These are phyloP conservation scores for Drosophila biarmipes DNA, from an alignment of 1,140 invertebrate species.

Conservation along the genomic window DNA sequence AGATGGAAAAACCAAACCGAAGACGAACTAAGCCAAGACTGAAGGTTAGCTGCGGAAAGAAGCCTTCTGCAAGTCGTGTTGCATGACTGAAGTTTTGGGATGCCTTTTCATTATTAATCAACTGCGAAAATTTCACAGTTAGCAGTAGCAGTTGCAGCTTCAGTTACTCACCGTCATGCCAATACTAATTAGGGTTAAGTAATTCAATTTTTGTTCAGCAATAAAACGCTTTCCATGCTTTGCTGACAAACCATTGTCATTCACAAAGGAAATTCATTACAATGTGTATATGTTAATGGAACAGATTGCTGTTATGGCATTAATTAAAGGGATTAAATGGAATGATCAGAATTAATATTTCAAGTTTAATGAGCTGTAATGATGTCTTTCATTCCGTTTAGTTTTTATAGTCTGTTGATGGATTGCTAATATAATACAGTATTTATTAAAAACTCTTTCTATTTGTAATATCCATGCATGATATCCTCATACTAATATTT, in stretches of 20 bases:
- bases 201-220: slow-evolving; percentile 37
- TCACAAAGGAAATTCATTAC: background rate
- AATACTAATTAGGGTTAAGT: slow-evolving; percentile 77
- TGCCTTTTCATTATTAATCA: slow-evolving; percentile 52
- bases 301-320: background rate
- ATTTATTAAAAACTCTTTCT: no score
- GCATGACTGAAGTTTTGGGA: slow-evolving; percentile 45
- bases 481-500: background rate
- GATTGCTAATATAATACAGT: background rate
- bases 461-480: no score
- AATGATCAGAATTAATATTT: background rate
- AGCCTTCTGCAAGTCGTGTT: slow-evolving; percentile 31
- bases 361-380: background rate
- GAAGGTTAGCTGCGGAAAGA: slow-evolving; percentile 25
- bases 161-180: slow-evolving; percentile 49
- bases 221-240: slow-evolving; percentile 1
- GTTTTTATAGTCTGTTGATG: background rate
- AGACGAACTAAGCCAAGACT: slow-evolving; percentile 32
- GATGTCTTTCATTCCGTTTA: background rate
- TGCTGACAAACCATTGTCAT: background rate
- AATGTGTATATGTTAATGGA: background rate
- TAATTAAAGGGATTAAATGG: background rate
- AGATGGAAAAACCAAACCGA: slow-evolving; percentile 14
- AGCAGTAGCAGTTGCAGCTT: slow-evolving; percentile 46
- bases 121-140: slow-evolving; percentile 42